Percentiles rank a stretch among this genome's conserved stretches.
Evolutionary conservation across 2,797 vertebrate species (phyloP).

Genomic region (Dendrocincla fuliginosa): DNA sequence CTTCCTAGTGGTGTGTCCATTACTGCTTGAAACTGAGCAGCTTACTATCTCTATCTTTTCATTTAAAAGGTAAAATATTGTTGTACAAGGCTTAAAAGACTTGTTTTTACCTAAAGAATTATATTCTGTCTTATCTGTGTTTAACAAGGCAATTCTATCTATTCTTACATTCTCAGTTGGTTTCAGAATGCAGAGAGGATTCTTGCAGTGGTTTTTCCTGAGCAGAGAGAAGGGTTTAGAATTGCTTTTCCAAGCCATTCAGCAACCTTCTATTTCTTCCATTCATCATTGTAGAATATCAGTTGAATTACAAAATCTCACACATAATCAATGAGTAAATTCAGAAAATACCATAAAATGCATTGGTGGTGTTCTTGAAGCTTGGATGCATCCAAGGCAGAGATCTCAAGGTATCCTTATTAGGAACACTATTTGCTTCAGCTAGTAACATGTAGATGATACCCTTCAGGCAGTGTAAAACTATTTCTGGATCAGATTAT

Average conservation of each 20-base stretch:
- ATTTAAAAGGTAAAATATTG: background rate
- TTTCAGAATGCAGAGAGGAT: background rate
- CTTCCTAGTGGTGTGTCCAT: background rate
- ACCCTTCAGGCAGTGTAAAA: background rate
- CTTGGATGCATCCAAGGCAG: background rate
- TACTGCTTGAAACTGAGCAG: background rate
- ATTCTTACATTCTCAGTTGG: rapidly evolving
- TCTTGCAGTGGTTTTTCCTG: background rate
- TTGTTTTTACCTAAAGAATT: background rate
- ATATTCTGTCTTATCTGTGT: background rate
- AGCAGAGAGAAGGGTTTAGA: background rate
- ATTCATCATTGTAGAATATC: background rate
- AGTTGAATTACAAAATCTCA: background rate
- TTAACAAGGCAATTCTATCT: background rate
- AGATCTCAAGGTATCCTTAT: background rate
- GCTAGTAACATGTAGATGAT: background rate
- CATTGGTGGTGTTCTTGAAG: background rate
- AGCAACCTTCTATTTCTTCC: background rate
- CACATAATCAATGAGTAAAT: background rate
- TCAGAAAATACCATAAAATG: background rate
- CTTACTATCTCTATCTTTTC: background rate
- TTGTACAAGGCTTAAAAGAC: background rate
- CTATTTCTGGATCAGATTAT: background rate
- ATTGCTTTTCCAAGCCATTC: background rate
- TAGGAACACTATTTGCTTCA: background rate